phyloP scores from a whole-genome alignment of 2,113 vertebrate species.

The Boulengeromyrus knoepffleri region DNA sequence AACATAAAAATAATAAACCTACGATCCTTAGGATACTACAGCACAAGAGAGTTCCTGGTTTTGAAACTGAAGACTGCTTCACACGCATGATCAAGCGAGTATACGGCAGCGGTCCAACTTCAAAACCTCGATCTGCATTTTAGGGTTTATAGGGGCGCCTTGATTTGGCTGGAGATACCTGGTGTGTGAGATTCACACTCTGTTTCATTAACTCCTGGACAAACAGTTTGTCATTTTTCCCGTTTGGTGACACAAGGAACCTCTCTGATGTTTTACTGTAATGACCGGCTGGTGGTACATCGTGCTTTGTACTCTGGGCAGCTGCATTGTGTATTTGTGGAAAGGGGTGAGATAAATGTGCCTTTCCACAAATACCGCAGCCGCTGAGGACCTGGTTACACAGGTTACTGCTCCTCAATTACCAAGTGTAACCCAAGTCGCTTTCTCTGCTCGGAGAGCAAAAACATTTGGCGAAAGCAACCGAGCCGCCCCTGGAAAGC shows the following conservation, averaged over 20 bases:
- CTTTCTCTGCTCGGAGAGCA: not conserved
- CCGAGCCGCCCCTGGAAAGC: not conserved
- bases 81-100: not conserved
- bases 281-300: not conserved
- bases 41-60: not conserved
- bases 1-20: not conserved
- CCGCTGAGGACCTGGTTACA: not conserved
- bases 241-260: not conserved
- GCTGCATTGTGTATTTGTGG: not conserved
- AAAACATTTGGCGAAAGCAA: not conserved
- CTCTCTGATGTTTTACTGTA: not conserved
- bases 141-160: not conserved
- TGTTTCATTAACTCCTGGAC: not conserved
- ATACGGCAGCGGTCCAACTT: not conserved
- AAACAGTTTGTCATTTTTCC: not conserved
- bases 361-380: not conserved
- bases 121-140: not conserved
- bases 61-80: conserved; percentile 32
- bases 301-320: not conserved
- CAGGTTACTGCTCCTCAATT: not conserved
- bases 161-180: not conserved
- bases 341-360: not conserved
- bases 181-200: not conserved
- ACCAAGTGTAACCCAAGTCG: not conserved
- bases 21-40: not conserved